Evolutionary conservation across 2,797 vertebrate genomes (phyloP), one percentile per base, ranked within the genome.

Genomic region (Gymnothorax reevesii): DNA sequence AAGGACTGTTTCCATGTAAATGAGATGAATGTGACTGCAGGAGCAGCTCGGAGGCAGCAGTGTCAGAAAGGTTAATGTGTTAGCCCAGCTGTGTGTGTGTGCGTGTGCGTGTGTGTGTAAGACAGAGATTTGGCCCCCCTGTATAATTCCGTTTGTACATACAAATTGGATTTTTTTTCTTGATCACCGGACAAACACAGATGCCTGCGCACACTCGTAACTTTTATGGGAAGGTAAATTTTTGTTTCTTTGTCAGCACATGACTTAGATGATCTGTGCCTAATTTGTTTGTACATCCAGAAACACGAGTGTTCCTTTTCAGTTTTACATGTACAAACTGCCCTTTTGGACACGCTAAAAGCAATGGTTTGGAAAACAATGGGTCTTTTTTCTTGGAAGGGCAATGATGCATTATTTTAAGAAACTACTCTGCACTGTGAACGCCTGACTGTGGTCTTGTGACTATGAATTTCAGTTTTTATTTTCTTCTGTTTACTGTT

Each of bases 121-220:
- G 33, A 42, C 33, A 42, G 33, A 42, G 33, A 42, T 42, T 42
- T 42, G 33, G 33, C 33, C 33, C 33, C 89, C 85, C 88, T 88
- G 89, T 8, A 85, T 93, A 95, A 95, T 93, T 90, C 90, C 91
- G 93, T 94, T 94, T 94, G 86, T 25, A 79, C 57, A 79, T 22
- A 8, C 71, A 20, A 87, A 33, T 87, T 15, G 90, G 54, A 91
- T 87, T 91, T 88, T 91, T 93, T 92, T 90, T 91, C 89, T 90
- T 91, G 89, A 90, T 92, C 92, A 93, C 91, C 89, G 88, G 15
- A 91, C 22, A 87, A 88, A 91, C 62, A 86, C 85, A 86, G 69
- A 87, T 79, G 83, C 84, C 85, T 4, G 7, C 33, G 57, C n/a
- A 12, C 13, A 25, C 79, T 57, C 89, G 87, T 88, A 79, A 88